Evolutionary conservation across 1,140 invertebrate species (phyloP), one percentile per base, ranked within the genome.

Genomic region (Gryon sp.): DNA sequence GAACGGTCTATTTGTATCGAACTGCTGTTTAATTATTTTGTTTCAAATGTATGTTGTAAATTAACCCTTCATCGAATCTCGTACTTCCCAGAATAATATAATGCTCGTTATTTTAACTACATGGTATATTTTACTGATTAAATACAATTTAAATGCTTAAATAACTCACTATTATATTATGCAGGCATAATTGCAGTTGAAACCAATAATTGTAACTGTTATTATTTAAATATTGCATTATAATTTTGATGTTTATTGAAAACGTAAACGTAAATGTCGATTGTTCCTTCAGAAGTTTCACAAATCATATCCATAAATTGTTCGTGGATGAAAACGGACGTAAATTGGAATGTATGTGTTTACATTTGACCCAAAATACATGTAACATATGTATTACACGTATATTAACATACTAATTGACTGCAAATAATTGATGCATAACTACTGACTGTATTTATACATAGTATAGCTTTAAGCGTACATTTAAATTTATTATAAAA

Each of bases 11-110:
- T 74, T 74, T 74, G 70, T 59, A 55, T 32, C 38, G 46, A 45
- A 52, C 34, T 12, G 45, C 52, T 59, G 70, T 66, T 74, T 53
- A 74, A 74, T 74, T 74, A 74, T 66, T 66, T 74, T 74, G 53
- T 74, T 66, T 74, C 20, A 34, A 18, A 38, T 26, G 19, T 34
- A 41, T 30, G 52, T 30, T 53, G 70, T 60, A 66, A 74, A 74
- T 74, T 59, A 74, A 74, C 45, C 45, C 53, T 66, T 74, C 70
- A 53, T 60, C 45, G 53, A 46, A 57, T 59, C 46, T 46, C 43
- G 24, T 30, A 18, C 24, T 14, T 34, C 26, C 60, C 22, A 60
- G 66, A n/a, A n/a, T n/a, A n/a, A 45, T 41, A 36, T 57, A 50
- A 72, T 57, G 50, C 26, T 26, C 28, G 43, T 57, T 73, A 43